These are phyloP conservation scores for Zygogramma bicolorata DNA, from an alignment of 2,888 invertebrate genomes.

Conservation along the genomic window DNA sequence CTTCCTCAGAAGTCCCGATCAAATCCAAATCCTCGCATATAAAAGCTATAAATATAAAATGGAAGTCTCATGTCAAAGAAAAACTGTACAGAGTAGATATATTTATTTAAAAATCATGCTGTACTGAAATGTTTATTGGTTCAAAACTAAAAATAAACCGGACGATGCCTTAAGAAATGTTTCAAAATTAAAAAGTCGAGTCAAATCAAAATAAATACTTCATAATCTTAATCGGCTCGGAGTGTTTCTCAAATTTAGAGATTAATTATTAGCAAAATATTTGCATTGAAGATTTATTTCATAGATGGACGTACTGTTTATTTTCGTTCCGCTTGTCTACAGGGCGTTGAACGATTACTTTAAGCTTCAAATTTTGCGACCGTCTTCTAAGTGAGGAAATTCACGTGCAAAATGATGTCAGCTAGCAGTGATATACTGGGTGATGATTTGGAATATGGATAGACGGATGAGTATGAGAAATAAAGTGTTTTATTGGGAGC, in stretches of 20 bases:
- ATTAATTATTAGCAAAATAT: constrained; percentile 49
- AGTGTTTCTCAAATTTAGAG: constrained; percentile 35
- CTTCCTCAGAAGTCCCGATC: not conserved
- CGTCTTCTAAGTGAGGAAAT: no score
- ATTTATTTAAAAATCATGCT: constrained; percentile 59
- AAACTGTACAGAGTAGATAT: constrained; percentile 49
- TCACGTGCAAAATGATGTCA: no score
- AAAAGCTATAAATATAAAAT: constrained; percentile 48
- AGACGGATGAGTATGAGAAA: no score
- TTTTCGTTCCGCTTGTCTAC: constrained; percentile 3
- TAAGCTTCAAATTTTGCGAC: not conserved
- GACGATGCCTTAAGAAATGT: constrained; percentile 49
- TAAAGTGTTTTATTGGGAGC: no score
- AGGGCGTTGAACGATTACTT: not conserved
- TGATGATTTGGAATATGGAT: no score
- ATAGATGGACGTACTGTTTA: constrained; percentile 24
- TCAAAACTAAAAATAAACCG: constrained; percentile 55
- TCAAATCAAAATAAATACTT: constrained; percentile 57
- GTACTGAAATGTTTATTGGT: constrained; percentile 60
- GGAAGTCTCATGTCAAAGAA: constrained; percentile 50
- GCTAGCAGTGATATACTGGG: no score
- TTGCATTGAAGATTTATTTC: constrained; percentile 36
- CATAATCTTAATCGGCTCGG: constrained; percentile 54
- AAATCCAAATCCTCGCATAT: constrained; percentile 27
- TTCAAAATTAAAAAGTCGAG: constrained; percentile 57